Evolutionary conservation across 1,140 invertebrate species (phyloP).

Genomic region (Ceratosolen fusciceps): DNA sequence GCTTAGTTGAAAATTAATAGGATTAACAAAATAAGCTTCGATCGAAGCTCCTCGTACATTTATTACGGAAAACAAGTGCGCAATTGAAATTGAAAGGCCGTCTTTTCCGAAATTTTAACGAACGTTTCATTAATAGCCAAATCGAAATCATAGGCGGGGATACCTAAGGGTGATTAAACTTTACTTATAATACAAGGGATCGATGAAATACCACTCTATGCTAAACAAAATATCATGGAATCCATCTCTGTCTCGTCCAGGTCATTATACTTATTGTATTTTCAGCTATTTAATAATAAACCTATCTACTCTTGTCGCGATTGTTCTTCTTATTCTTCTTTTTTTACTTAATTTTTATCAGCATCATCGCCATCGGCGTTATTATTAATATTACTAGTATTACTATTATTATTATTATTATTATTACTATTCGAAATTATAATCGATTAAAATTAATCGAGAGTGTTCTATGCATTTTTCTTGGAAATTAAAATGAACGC

Average conservation of each 20-base stretch:
- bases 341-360: too few species aligned
- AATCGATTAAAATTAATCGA: neutral
- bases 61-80: neutral
- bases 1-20: slow-evolving; percentile 19
- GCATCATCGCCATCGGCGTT: neutral
- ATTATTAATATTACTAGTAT: too few species aligned
- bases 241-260: neutral
- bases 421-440: too few species aligned
- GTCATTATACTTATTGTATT: neutral
- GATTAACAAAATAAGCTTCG: neutral
- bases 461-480: neutral
- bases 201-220: neutral
- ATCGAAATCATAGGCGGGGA: slow-evolving; percentile 7
- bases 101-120: neutral
- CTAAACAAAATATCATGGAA: slow-evolving; percentile 7
- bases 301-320: neutral
- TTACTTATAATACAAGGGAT: neutral
- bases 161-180: neutral
- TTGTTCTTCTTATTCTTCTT: too few species aligned
- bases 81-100: neutral
- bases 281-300: neutral
- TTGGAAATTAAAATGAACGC: neutral
- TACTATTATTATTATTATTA: too few species aligned
- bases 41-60: neutral
- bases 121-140: slow-evolving; percentile 9